A percentile compares a stretch with the other conserved stretches of the same genome.
These are phyloP conservation scores for Hyperoplus immaculatus DNA, from an alignment of 2,797 vertebrate species.

Conservation along the genomic window DNA sequence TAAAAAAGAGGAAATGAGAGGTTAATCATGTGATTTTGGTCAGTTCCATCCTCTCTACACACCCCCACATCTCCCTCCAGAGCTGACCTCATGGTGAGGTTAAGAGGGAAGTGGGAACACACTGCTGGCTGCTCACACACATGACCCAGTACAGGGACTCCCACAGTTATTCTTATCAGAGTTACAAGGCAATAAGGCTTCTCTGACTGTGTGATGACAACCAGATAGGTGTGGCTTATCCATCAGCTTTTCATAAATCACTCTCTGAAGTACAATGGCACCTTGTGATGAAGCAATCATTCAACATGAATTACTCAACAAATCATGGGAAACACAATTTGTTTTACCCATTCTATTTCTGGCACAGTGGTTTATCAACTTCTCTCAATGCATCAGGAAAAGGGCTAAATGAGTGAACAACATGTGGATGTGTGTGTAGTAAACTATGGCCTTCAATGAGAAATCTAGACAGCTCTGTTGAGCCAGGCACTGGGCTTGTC, in stretches of 20 bases:
- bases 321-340: not conserved
- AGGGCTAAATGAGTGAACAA: not conserved
- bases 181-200: slow-evolving; percentile 2
- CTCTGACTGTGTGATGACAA: slow-evolving; percentile 26
- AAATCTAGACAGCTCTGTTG: slow-evolving; percentile 53
- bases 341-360: not conserved
- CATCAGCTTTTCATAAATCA: slow-evolving; percentile 19
- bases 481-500: slow-evolving; percentile 32
- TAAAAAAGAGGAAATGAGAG: slow-evolving; percentile 45
- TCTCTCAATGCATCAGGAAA: slow-evolving; percentile 11
- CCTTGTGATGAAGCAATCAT: not conserved
- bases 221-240: not conserved
- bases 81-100: slow-evolving; percentile 49
- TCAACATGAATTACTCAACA: not conserved
- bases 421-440: not conserved
- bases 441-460: slow-evolving; percentile 28
- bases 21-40: slow-evolving; percentile 26
- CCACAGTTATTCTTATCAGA: slow-evolving; percentile 29
- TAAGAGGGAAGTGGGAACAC: slow-evolving; percentile 26
- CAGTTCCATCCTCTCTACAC: slow-evolving; percentile 11
- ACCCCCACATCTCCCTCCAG: not conserved
- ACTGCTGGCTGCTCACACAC: slow-evolving; percentile 8
- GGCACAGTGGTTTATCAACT: not conserved
- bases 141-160: slow-evolving; percentile 36
- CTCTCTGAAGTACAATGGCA: not conserved